Conservation (phyloP, 2,797 vertebrate species). For the Acridotheres tristis region DNA sequence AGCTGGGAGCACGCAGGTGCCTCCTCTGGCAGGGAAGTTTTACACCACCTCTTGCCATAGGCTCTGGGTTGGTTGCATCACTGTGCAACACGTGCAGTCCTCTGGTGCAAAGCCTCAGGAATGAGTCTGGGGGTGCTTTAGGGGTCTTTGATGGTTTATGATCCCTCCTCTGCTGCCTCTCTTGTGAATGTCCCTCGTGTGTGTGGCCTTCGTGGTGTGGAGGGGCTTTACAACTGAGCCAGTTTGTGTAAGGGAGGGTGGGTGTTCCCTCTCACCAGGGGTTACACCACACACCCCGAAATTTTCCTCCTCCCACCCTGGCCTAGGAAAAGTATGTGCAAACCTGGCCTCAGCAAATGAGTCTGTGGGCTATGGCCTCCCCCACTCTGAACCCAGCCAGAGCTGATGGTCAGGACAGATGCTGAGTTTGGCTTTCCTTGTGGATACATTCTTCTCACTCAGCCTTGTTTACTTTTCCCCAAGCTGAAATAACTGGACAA, state of each 20-base stretch:
- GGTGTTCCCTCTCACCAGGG: not conserved
- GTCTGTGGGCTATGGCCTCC: not conserved
- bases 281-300: not conserved
- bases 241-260: not conserved
- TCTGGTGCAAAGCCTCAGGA: not conserved
- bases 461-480: not conserved
- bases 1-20: not conserved
- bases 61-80: not conserved
- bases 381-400: rapidly evolving
- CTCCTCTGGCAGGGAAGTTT: not conserved
- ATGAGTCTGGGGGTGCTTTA: no score
- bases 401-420: not conserved
- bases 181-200: rapidly evolving
- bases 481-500: not conserved
- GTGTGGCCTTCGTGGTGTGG: not conserved
- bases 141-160: not conserved
- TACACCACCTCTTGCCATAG: not conserved
- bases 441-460: not conserved
- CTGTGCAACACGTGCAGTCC: rapidly evolving
- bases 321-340: not conserved
- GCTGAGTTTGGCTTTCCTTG: not conserved
- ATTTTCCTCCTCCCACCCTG: not conserved
- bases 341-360: not conserved
- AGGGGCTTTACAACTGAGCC: not conserved
- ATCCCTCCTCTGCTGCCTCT: not conserved